Evolutionary conservation across 2,113 vertebrate species (phyloP), one percentile per base, ranked within the genome.

Genomic region (Candoia aspera): DNA sequence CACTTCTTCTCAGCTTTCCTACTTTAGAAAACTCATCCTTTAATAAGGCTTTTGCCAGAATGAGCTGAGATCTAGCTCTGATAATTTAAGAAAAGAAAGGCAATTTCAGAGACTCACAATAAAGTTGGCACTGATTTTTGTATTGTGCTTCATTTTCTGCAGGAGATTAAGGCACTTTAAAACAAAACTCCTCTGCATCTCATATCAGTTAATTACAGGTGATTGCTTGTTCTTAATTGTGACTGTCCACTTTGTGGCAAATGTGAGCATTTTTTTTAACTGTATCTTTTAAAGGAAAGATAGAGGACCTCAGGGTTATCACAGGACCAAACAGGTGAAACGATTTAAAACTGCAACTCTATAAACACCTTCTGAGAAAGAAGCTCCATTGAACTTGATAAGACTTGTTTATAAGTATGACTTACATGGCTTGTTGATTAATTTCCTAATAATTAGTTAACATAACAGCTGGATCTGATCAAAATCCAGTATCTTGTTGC

Each of bases 21-120:
- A 54, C 49, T 90, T 90, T 49, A 92, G 15, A 60, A 90, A 57
- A 62, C 17, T 26, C 33, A n/a, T 46, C 83, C 83, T 57, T 91
- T 91, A 88, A 91, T 89, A 58, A 89, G 59, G 33, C 6, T 86
- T 85, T 55, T 79, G 21, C 64, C 84, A 84, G 42, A 87, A 3
- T 92, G 94, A 91, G 60, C 86, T 94, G 92, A 60, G 95, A 42
- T 90, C 49, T 95, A 92, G 94, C 92, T 96, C 49, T 93, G 92
- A 88, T 93, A 84, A 68, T 96, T 95, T 84, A 92, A 68, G 90
- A 92, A 96, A 94, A 91, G 60, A 93, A 94, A 96, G 95, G 86
- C 92, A 96, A 96, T 97, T 96, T 95, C 53, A 94, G 91, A 89
- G 53, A 91, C 0, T 85, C 64, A 91, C 91, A 92, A n/a, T n/a